A percentile compares a stretch with the other conserved stretches of the same genome.
Evolutionary conservation across 2,113 vertebrate genomes (phyloP).

Genomic region (Percina caprodes): DNA sequence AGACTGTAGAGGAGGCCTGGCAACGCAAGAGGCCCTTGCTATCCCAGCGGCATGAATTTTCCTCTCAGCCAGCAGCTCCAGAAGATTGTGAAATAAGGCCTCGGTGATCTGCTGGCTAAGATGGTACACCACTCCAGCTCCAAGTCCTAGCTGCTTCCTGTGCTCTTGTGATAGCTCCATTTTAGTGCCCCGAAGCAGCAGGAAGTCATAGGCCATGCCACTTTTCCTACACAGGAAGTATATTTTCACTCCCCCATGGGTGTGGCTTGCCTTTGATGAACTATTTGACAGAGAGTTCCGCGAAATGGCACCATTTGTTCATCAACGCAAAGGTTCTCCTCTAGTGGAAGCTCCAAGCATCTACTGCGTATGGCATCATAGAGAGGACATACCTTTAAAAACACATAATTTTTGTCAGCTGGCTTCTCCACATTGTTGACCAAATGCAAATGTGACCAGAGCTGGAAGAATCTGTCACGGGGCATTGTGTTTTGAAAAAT

Average conservation of each 20-base stretch:
- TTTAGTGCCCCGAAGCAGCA: conserved; percentile 11
- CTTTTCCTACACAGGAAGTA: conserved; percentile 16
- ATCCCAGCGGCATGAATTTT: too few species aligned
- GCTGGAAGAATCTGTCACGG: too few species aligned
- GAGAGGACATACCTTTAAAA: too few species aligned
- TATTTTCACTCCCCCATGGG: conserved; percentile 12
- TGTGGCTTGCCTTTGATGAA: conserved; percentile 24
- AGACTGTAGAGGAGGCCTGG: background rate
- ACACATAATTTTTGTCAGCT: too few species aligned
- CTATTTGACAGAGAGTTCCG: background rate
- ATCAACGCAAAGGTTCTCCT: conserved; percentile 9
- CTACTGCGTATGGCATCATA: background rate
- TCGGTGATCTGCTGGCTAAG: too few species aligned
- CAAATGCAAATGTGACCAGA: too few species aligned
- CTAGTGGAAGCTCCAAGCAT: conserved; percentile 10
- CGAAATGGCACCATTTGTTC: background rate
- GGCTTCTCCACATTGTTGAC: too few species aligned
- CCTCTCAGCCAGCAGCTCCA: conserved; percentile 24
- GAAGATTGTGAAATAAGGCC: conserved; percentile 24
- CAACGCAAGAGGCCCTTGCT: background rate
- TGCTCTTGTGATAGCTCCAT: conserved; percentile 10
- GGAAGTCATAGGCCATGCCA: conserved; percentile 13
- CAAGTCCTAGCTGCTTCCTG: conserved; percentile 19
- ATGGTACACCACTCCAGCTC: conserved; percentile 20
- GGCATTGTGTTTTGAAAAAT: too few species aligned